Percentiles rank a stretch among this genome's conserved stretches.
These are phyloP conservation scores for Stenopsyche tienmushanensis DNA, from an alignment of 1,140 invertebrate genomes.

Conservation along the genomic window DNA sequence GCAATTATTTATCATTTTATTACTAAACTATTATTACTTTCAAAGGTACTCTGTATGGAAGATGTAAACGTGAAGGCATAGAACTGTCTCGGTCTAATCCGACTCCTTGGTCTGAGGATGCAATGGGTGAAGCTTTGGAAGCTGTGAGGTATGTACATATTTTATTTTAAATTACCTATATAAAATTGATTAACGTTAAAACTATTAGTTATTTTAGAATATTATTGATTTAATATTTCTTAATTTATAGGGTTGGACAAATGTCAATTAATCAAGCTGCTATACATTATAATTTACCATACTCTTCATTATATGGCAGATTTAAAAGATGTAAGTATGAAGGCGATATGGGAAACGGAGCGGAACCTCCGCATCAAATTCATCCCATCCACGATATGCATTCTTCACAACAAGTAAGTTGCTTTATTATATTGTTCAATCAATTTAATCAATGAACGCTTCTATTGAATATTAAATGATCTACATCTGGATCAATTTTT, in stretches of 20 bases:
- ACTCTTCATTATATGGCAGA: slow-evolving; percentile 83
- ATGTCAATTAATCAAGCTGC: slow-evolving; percentile 93
- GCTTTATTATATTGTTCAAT: too few relatives aligned
- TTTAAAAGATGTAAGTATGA: slow-evolving; percentile 75
- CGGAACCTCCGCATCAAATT: slow-evolving; percentile 21
- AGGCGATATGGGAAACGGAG: slow-evolving; percentile 30
- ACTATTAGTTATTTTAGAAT: slow-evolving; percentile 9
- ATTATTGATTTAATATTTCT: slow-evolving; percentile 15
- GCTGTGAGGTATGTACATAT: slow-evolving; percentile 68
- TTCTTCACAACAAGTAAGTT: slow-evolving; percentile 32
- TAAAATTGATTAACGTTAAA: slow-evolving; percentile 9
- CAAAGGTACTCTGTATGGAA: slow-evolving; percentile 76
- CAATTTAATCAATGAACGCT: too few relatives aligned
- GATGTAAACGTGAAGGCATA: slow-evolving; percentile 85
- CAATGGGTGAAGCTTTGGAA: slow-evolving; percentile 85
- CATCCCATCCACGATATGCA: slow-evolving; percentile 27
- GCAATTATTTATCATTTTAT: too few relatives aligned
- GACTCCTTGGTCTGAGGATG: slow-evolving; percentile 86
- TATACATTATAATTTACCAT: slow-evolving; percentile 88
- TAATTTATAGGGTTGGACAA: slow-evolving; percentile 71
- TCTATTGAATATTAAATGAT: too few relatives aligned
- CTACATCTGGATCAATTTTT: too few relatives aligned
- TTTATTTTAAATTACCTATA: too few relatives aligned
- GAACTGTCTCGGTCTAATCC: slow-evolving; percentile 82
- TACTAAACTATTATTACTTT: slow-evolving; percentile 27